Base-by-base conservation (phyloP, 2,888 invertebrate species). In the Chironomus tentans region DNA sequence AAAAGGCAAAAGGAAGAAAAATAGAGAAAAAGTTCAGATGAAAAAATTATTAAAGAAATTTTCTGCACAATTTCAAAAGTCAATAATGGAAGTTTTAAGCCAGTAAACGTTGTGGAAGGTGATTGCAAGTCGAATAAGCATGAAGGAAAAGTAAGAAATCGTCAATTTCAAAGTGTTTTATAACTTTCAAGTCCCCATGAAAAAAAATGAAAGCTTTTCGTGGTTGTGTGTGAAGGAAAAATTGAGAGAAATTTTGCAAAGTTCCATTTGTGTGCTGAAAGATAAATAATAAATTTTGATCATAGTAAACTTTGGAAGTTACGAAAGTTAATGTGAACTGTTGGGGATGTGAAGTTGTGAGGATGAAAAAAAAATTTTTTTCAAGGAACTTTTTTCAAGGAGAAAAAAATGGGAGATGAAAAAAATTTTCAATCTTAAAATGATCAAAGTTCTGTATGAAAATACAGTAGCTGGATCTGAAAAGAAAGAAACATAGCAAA, bases 31-130 rank as follows among this genome's bases (percentile, higher is more conserved):
- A 65, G 65, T 65, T 65, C 12, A 24, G 15, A 21, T 24, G 65
- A 65, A 24, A 22, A 65, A 65, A 65, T 65, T 65, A 24, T 71
- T 56, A 50, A 50, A 22, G 56, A 56, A 24, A 56, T 71, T 71
- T 71, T 24, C 22, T 22, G 10, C 24, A 24, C 38, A 38, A 38
- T 50, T 50, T 70, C 4, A 15, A 22, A 71, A 15, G 5, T 24
- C 47, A 56, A 50, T 50, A 18, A 56, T 56, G 24, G 71, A 24
- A 24, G 28, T 46, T 71, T 56, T 15, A 70, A 21, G 28, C 24
- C 56, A 71, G 56, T 56, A 71, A 71, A 56, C 24, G 4, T 2
- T 22, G 50, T 71, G 24, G 15, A 65, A 65, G 65, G 18, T 24
- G 24, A 13, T 22, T 4, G 65, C 21, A 13, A 65, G 22, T 65